Percentiles rank a stretch among this genome's conserved stretches.
phyloP scores from a whole-genome alignment of 1,140 invertebrate species.

The Arion vulgaris region DNA sequence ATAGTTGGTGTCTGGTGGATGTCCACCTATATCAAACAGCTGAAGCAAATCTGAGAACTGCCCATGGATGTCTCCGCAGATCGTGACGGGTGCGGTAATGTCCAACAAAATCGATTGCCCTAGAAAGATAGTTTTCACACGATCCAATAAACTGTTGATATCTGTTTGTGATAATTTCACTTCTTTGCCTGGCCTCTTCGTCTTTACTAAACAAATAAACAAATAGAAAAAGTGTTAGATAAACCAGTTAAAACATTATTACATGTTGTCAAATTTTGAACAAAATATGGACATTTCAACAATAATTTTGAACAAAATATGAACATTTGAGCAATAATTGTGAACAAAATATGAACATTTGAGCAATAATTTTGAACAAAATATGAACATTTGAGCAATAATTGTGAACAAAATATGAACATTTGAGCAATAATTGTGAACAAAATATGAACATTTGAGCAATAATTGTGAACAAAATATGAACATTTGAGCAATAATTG shows the following conservation, averaged over 20 bases:
- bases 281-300: too few species aligned
- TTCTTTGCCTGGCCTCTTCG: conserved; percentile 6
- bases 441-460: too few species aligned
- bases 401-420: too few species aligned
- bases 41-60: conserved; percentile 33
- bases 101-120: background rate
- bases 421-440: too few species aligned
- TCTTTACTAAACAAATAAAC: background rate
- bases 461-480: too few species aligned
- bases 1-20: conserved; percentile 27
- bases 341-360: too few species aligned
- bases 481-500: too few species aligned
- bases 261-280: background rate
- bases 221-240: background rate
- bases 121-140: background rate
- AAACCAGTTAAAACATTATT: too few species aligned
- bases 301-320: too few species aligned
- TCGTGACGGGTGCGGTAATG: background rate
- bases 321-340: too few species aligned
- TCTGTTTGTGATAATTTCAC: background rate
- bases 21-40: conserved; percentile 19
- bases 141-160: background rate
- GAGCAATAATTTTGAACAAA: too few species aligned
- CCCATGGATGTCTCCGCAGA: conserved; percentile 36
- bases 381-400: too few species aligned